These are phyloP conservation scores for Brachionichthys hirsutus DNA, from an alignment of 2,113 vertebrate genomes.

Conservation along the genomic window DNA sequence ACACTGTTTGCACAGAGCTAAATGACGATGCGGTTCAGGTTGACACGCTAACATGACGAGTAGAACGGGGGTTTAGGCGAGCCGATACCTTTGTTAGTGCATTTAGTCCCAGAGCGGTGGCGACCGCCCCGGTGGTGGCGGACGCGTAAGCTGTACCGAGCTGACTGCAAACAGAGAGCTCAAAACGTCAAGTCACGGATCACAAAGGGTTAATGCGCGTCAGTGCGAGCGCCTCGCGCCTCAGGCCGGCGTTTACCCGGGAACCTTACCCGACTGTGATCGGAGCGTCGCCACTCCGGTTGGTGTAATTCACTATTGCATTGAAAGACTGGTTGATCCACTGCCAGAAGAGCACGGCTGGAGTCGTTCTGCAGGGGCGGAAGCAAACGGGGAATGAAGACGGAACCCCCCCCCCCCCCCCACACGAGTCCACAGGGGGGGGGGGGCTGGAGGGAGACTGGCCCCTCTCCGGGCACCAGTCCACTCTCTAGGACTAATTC, in stretches of 20 bases:
- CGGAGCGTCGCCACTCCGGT: conserved; percentile 93
- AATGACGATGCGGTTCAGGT: conserved; percentile 19
- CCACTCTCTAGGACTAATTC: no score
- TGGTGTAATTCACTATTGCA: conserved; percentile 96
- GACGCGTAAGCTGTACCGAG: conserved; percentile 95
- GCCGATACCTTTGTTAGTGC: conserved; percentile 90
- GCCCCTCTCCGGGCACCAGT: no score
- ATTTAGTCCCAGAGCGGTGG: conserved; percentile 95
- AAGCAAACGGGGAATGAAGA: neutral
- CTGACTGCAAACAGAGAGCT: conserved; percentile 83
- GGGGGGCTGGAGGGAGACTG: no score
- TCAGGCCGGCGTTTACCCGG: no score
- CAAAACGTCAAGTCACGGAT: conserved; percentile 34
- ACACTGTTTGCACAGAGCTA: conserved; percentile 15
- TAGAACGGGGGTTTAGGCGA: conserved; percentile 53
- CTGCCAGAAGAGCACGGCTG: conserved; percentile 96
- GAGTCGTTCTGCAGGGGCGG: conserved; percentile 83
- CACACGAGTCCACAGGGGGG: no score
- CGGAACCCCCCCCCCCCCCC: no score
- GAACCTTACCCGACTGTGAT: conserved; percentile 85
- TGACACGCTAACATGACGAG: conserved; percentile 45
- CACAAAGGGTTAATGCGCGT: conserved; percentile 36
- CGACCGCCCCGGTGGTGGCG: conserved; percentile 94
- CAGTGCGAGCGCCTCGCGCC: neutral
- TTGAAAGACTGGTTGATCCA: conserved; percentile 99